phyloP scores from a whole-genome alignment of 92 coral and sea anemone genomes.

The Blastomussa wellsi region DNA sequence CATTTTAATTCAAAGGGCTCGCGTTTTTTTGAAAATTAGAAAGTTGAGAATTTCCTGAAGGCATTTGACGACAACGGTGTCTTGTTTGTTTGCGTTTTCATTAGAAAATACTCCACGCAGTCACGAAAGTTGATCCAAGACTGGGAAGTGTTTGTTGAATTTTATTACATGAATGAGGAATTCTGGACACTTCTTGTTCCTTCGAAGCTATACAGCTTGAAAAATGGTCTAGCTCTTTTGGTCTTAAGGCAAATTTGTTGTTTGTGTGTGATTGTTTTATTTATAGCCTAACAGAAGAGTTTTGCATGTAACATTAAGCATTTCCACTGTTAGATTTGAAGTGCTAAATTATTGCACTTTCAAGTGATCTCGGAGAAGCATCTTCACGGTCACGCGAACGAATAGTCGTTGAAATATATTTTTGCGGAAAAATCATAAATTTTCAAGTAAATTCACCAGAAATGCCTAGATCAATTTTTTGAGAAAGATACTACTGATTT shows the following conservation, averaged over 20 bases:
- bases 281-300: background rate
- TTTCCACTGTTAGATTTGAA: background rate
- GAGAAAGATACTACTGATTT: too few relatives aligned
- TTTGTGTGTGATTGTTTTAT: background rate
- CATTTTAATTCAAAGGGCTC: background rate
- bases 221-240: background rate
- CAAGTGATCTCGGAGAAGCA: background rate
- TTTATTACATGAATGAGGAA: background rate
- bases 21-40: background rate
- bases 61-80: background rate
- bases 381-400: background rate
- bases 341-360: constrained; percentile 3
- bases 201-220: too few relatives aligned
- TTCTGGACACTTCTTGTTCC: background rate
- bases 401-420: background rate
- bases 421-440: background rate
- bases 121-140: background rate
- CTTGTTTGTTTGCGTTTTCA: constrained; percentile 7
- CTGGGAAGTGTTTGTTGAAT: too few relatives aligned
- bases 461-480: too few relatives aligned
- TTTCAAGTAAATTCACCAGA: background rate
- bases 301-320: background rate
- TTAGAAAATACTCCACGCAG: background rate
- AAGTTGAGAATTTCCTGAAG: background rate
- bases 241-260: background rate